Percentiles rank a stretch among this genome's conserved stretches.
These are phyloP conservation scores for Thalassarche chlororhynchos DNA, from an alignment of 2,113 vertebrate species.

Conservation along the genomic window DNA sequence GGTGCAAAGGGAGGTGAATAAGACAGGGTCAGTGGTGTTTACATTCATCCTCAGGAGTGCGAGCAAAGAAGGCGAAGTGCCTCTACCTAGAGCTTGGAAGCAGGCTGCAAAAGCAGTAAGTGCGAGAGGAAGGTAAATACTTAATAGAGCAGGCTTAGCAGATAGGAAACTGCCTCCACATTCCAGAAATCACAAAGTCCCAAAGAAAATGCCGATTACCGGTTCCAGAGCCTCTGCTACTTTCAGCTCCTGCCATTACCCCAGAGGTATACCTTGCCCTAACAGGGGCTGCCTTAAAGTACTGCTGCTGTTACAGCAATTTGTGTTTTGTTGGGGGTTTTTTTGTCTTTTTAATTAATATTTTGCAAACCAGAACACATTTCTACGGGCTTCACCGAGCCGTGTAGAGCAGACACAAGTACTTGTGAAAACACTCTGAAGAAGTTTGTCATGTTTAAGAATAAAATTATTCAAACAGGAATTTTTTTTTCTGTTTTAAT, in stretches of 20 bases:
- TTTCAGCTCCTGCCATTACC: constrained; percentile 29
- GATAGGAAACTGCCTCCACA: constrained; percentile 1
- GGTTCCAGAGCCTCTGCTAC: background rate
- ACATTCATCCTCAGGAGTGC: constrained; percentile 33
- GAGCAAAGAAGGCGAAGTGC: background rate
- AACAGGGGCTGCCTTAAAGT: background rate
- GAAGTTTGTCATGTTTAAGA: constrained; percentile 55
- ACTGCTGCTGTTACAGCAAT: constrained; percentile 44
- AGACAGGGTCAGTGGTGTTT: background rate
- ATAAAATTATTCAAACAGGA: constrained; percentile 60
- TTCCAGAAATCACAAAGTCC: background rate
- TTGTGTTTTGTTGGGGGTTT: background rate
- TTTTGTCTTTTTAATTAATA: constrained; percentile 11
- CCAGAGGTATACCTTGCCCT: constrained; percentile 9
- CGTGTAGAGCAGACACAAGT: constrained; percentile 26
- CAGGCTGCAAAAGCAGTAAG: background rate
- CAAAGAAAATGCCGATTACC: background rate
- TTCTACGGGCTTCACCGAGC: constrained; percentile 45
- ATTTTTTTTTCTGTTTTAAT: background rate
- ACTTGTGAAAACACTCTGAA: constrained; percentile 24
- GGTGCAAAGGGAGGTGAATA: background rate
- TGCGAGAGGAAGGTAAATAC: background rate
- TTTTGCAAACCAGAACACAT: constrained; percentile 34
- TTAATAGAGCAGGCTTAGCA: background rate
- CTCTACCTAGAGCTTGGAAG: background rate